Evolutionary conservation across 2,888 invertebrate genomes (phyloP).

Genomic region (Carabus problematicus): DNA sequence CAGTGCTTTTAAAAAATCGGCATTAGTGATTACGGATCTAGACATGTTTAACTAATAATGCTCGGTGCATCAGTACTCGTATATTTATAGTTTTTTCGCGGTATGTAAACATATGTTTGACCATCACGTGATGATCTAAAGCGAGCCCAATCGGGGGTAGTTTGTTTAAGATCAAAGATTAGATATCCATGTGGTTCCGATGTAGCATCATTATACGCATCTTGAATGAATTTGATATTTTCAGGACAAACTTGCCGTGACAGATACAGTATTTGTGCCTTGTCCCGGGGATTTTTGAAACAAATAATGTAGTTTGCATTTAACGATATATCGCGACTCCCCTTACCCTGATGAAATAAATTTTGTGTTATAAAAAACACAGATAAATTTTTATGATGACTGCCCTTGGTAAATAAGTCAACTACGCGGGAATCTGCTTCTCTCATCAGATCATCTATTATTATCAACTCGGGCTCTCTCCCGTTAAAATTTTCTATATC

Average conservation of each 20-base stretch:
- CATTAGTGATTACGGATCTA: neutral
- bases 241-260: constrained; percentile 44
- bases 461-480: too few species aligned
- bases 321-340: too few species aligned
- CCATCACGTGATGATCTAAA: constrained; percentile 41
- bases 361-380: too few species aligned
- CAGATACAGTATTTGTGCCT: constrained; percentile 43
- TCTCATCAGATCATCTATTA: too few species aligned
- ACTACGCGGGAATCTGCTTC: too few species aligned
- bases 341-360: too few species aligned
- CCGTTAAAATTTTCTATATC: too few species aligned
- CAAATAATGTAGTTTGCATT: too few species aligned
- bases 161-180: constrained; percentile 45
- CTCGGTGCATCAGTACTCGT: neutral
- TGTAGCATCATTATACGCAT: constrained; percentile 44
- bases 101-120: constrained; percentile 24
- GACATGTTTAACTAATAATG: neutral
- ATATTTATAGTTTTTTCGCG: constrained; percentile 36
- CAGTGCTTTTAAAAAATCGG: neutral
- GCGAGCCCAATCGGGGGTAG: constrained; percentile 41
- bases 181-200: constrained; percentile 43
- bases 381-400: too few species aligned
- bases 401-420: too few species aligned
- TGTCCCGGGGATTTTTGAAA: constrained; percentile 46
- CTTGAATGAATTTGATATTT: constrained; percentile 43